Evolutionary conservation across 2,888 invertebrate genomes (phyloP).

Genomic region (Cheilosia pagana): DNA sequence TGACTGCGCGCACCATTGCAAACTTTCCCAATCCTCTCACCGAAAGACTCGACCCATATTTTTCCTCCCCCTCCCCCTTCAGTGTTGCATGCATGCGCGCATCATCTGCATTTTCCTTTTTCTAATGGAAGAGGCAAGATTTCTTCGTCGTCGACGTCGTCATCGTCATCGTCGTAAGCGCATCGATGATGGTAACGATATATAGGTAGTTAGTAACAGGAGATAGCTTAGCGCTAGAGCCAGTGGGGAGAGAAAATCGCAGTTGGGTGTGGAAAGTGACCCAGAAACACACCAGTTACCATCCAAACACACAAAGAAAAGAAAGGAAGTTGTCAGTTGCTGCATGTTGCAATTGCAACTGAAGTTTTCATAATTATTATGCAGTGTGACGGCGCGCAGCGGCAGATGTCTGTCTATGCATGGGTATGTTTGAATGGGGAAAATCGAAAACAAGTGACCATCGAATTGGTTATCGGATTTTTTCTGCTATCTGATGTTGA

Average conservation of each 20-base stretch:
- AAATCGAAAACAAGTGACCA: conserved; percentile 17
- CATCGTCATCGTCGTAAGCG: neutral
- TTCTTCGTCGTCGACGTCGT: neutral
- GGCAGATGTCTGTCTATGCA: conserved; percentile 12
- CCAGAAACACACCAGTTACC: conserved; percentile 22
- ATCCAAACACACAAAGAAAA: too few species aligned
- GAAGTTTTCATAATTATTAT: conserved; percentile 54
- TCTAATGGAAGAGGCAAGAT: conserved; percentile 14
- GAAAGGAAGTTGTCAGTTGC: conserved; percentile 16
- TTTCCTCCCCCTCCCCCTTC: neutral
- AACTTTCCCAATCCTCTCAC: conserved; percentile 26
- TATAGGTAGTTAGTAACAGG: neutral
- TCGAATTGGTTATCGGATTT: conserved; percentile 31
- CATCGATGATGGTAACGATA: conserved; percentile 1
- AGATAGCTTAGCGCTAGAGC: neutral
- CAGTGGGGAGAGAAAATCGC: conserved; percentile 15
- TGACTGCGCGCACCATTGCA: neutral
- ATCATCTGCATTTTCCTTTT: conserved; percentile 31
- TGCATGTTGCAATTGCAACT: conserved; percentile 51
- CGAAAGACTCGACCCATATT: conserved; percentile 20
- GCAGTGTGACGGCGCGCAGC: conserved; percentile 30
- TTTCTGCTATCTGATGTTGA: neutral
- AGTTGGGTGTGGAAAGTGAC: conserved; percentile 48
- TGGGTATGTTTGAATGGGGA: neutral
- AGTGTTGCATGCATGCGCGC: conserved; percentile 2